These are phyloP conservation scores for Eupithecia insigniata DNA, from an alignment of 2,888 invertebrate genomes.

Conservation along the genomic window DNA sequence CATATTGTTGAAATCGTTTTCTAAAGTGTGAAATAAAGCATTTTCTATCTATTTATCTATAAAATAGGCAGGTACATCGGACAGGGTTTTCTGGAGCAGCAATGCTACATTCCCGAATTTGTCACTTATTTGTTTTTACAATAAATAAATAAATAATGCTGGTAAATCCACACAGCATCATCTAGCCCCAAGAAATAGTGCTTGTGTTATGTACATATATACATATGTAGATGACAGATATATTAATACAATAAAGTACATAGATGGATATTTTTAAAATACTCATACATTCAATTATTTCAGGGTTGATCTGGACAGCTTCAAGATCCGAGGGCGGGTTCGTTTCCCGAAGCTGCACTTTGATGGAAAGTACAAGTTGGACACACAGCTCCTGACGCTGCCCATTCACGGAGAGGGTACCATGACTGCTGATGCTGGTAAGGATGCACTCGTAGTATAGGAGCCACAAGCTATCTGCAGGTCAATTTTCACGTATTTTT, in stretches of 20 bases:
- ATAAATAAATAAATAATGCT: too few relatives aligned
- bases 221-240: too few relatives aligned
- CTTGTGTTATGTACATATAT: too few relatives aligned
- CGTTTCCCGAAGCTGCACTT: slow-evolving; percentile 82
- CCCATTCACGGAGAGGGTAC: slow-evolving; percentile 85
- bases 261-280: too few relatives aligned
- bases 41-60: too few relatives aligned
- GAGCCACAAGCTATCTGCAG: background rate
- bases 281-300: slow-evolving; percentile 41
- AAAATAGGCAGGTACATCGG: too few relatives aligned
- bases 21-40: too few relatives aligned
- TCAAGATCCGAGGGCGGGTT: slow-evolving; percentile 76
- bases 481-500: background rate
- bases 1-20: too few relatives aligned
- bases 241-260: too few relatives aligned
- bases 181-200: too few relatives aligned
- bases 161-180: too few relatives aligned
- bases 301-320: slow-evolving; percentile 81
- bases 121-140: background rate
- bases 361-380: slow-evolving; percentile 84
- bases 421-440: slow-evolving; percentile 83
- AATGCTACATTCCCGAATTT: background rate
- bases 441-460: slow-evolving; percentile 41
- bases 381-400: slow-evolving; percentile 82
- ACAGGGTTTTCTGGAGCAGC: background rate